phyloP scores from a whole-genome alignment of 2,888 invertebrate species.

The Tipula unca region DNA sequence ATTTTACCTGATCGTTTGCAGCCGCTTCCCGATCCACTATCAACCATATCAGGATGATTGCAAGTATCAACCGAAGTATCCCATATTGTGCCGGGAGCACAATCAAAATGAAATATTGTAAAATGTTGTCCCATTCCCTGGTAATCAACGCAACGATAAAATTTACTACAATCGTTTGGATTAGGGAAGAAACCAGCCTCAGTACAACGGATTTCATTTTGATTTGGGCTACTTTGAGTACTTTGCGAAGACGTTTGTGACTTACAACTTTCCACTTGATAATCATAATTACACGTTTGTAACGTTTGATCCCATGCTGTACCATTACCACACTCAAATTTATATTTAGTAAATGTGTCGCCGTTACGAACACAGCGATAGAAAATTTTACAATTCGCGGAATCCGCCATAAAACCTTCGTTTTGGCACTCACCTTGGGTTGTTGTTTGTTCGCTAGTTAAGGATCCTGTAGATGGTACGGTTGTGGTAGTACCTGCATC shows the following conservation, averaged over 20 bases:
- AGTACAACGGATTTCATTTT: slow-evolving; percentile 33
- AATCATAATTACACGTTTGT: slow-evolving; percentile 45
- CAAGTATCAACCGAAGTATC: slow-evolving; percentile 58
- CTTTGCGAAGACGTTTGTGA: not conserved
- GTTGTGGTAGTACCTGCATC: slow-evolving; percentile 33
- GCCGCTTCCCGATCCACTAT: slow-evolving; percentile 46
- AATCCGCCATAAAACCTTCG: slow-evolving; percentile 44
- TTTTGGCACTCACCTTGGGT: slow-evolving; percentile 30
- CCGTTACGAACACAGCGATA: slow-evolving; percentile 46
- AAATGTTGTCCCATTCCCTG: slow-evolving; percentile 47
- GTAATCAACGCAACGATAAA: slow-evolving; percentile 48
- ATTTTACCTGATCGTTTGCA: not conserved
- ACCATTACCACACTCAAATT: slow-evolving; percentile 47
- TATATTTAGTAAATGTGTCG: slow-evolving; percentile 42
- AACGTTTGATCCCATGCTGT: slow-evolving; percentile 51
- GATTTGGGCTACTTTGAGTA: not conserved
- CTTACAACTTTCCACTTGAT: slow-evolving; percentile 35
- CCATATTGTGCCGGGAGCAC: slow-evolving; percentile 63
- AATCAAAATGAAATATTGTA: slow-evolving; percentile 57
- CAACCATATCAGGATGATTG: slow-evolving; percentile 56
- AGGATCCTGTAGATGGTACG: too few species aligned
- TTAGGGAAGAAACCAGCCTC: slow-evolving; percentile 42
- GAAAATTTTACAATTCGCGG: slow-evolving; percentile 48
- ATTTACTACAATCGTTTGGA: slow-evolving; percentile 46
- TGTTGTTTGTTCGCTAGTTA: too few species aligned